A percentile compares a stretch with the other conserved stretches of the same genome.
phyloP scores from a whole-genome alignment of 2,888 invertebrate species.

The Hyposoter didymator region DNA sequence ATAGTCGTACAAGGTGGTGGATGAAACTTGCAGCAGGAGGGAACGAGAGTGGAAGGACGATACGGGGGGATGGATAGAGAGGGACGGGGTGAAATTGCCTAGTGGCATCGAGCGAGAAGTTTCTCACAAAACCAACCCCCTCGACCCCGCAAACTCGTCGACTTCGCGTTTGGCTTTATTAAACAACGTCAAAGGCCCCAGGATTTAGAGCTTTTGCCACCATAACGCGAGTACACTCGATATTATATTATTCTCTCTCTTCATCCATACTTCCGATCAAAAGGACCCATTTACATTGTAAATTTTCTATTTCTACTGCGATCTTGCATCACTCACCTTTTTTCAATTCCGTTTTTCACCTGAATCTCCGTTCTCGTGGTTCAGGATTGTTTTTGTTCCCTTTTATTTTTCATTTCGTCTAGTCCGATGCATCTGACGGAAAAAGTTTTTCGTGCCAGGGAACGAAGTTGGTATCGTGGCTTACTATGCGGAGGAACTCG shows the following conservation, averaged over 20 bases:
- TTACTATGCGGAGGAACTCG: conserved; percentile 9
- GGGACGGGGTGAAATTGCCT: conserved; percentile 38
- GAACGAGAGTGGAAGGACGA: conserved; percentile 11
- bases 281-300: conserved; percentile 17
- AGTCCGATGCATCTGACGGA: neutral
- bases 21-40: conserved; percentile 3
- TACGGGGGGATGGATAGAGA: conserved; percentile 6
- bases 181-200: conserved; percentile 64
- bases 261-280: neutral
- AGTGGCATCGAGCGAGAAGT: conserved; percentile 56
- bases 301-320: conserved; percentile 8
- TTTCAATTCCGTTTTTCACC: conserved; percentile 8
- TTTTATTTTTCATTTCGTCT: neutral
- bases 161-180: conserved; percentile 64
- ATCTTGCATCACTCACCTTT: conserved; percentile 3
- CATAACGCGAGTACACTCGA: neutral
- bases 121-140: conserved; percentile 50
- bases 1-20: conserved; percentile 11
- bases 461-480: conserved; percentile 33
- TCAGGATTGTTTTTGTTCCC: neutral
- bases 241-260: neutral
- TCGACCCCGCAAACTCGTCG: conserved; percentile 26
- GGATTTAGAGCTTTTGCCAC: conserved; percentile 48
- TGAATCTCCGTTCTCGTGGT: neutral
- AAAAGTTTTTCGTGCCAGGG: conserved; percentile 33